Percentiles rank a stretch among this genome's conserved stretches.
These are phyloP conservation scores for Bombus polaris DNA, from an alignment of 1,140 invertebrate species.

Conservation along the genomic window DNA sequence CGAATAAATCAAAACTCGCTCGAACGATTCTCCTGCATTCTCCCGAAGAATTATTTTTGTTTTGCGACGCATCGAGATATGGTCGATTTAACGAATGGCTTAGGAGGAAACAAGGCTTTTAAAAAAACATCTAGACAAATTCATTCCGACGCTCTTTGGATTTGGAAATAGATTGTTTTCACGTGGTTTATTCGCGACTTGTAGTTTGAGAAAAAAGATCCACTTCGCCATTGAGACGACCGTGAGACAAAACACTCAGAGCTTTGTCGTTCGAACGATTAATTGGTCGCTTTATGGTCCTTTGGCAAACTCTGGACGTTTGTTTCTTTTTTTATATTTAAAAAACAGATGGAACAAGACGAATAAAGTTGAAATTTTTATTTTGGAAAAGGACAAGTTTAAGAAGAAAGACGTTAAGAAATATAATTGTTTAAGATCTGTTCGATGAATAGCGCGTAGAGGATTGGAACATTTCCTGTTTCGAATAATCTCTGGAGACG, in stretches of 20 bases:
- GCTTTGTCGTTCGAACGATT: constrained; percentile 24
- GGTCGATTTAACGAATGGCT: background rate
- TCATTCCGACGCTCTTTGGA: background rate
- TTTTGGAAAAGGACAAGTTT: background rate
- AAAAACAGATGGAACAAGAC: too few relatives aligned
- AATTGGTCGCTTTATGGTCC: background rate
- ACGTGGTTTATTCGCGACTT: background rate
- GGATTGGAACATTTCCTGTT: background rate
- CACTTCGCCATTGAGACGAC: too few relatives aligned
- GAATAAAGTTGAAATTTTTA: constrained; percentile 20
- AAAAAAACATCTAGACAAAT: background rate
- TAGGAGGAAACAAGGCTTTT: background rate
- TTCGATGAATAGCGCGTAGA: background rate
- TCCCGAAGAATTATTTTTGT: background rate
- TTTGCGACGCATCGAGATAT: background rate
- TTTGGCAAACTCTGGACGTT: too few relatives aligned
- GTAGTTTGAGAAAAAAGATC: background rate
- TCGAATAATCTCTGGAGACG: background rate
- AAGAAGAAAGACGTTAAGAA: background rate
- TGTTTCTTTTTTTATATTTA: too few relatives aligned
- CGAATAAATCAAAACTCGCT: constrained; percentile 3
- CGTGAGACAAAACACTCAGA: too few relatives aligned
- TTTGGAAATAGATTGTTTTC: background rate
- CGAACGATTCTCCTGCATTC: background rate
- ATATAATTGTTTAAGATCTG: background rate